Evolutionary conservation across 2,888 invertebrate species (phyloP).

Genomic region (Ommatoiulus sabulosus): DNA sequence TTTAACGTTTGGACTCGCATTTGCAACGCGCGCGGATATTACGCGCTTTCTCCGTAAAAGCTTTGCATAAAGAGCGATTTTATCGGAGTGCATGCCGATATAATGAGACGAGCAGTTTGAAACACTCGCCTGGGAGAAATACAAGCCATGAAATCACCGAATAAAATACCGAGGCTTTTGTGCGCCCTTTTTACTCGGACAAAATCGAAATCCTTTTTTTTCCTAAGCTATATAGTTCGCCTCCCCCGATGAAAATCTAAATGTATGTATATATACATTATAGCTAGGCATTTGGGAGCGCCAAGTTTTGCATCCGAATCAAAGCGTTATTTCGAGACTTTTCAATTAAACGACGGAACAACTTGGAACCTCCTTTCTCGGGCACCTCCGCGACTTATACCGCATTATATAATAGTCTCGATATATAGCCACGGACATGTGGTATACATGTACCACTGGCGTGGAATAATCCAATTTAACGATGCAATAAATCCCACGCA

Average conservation of each 20-base stretch:
- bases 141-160: conserved; percentile 2
- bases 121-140: conserved; percentile 12
- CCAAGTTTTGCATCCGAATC: conserved; percentile 1
- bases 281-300: background rate
- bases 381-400: background rate
- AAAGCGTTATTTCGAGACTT: background rate
- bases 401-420: too few species aligned
- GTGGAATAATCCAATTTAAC: too few species aligned
- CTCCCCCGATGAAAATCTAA: background rate
- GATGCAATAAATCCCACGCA: too few species aligned
- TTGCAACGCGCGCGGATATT: too few species aligned
- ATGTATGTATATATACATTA: background rate
- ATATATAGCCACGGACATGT: too few species aligned
- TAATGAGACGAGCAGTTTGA: background rate
- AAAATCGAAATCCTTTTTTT: background rate
- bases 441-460: too few species aligned
- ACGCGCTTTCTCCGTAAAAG: background rate
- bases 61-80: conserved; percentile 1
- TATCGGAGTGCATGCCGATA: background rate
- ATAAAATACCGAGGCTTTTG: background rate
- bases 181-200: background rate
- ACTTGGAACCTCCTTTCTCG: background rate
- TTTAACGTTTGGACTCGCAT: too few species aligned
- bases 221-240: background rate
- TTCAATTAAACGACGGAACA: background rate